phyloP scores from a whole-genome alignment of 2,113 vertebrate genomes.

The Lepus timidus region DNA sequence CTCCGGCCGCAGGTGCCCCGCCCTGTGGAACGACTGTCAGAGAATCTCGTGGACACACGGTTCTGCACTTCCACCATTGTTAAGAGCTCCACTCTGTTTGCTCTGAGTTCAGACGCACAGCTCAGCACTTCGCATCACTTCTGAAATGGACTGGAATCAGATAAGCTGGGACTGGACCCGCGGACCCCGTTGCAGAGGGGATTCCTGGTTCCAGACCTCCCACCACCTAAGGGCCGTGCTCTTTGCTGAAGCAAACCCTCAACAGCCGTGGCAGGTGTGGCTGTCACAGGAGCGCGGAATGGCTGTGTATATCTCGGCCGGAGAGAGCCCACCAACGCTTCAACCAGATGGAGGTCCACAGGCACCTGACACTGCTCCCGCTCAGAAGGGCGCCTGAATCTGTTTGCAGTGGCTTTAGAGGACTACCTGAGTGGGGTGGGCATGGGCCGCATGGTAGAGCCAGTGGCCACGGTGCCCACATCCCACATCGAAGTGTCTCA shows the following conservation, averaged over 20 bases:
- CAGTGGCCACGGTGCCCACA: no score
- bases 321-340: no score
- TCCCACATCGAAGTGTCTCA: no score
- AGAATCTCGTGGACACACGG: background rate
- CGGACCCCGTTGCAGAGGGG: background rate
- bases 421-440: no score
- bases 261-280: background rate
- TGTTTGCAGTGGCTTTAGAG: no score
- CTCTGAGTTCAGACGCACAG: background rate
- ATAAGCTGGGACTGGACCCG: no score
- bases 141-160: background rate
- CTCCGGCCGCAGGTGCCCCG: accelerated
- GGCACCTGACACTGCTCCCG: background rate
- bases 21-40: accelerated
- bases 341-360: accelerated
- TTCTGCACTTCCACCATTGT: background rate
- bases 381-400: background rate
- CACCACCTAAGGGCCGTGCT: no score
- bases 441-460: no score
- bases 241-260: background rate
- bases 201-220: background rate
- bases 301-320: background rate
- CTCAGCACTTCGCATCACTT: background rate
- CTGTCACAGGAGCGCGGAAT: background rate
- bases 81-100: background rate